phyloP scores from a whole-genome alignment of 1,140 invertebrate genomes.

The Aphaenogaster ashmeadi region DNA sequence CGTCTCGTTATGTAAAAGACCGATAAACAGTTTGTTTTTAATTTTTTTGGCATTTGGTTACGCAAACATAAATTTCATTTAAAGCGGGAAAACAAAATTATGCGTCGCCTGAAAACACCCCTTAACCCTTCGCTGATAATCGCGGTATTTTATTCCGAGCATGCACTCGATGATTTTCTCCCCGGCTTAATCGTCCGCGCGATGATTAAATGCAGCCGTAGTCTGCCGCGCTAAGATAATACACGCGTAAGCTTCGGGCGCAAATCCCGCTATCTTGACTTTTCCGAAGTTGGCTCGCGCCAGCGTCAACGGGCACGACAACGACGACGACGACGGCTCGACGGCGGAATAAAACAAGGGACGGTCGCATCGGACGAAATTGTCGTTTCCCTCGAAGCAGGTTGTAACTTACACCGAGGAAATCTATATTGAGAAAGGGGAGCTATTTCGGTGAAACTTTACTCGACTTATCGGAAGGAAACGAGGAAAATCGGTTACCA shows the following conservation, averaged over 20 bases:
- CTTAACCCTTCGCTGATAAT: slow-evolving; percentile 35
- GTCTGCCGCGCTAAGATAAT: slow-evolving; percentile 61
- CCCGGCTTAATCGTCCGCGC: slow-evolving; percentile 55
- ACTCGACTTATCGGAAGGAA: slow-evolving; percentile 60
- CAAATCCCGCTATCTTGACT: slow-evolving; percentile 60
- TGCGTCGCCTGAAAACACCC: slow-evolving; percentile 11
- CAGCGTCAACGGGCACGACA: slow-evolving; percentile 1
- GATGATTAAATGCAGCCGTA: slow-evolving; percentile 64
- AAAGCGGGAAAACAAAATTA: slow-evolving; percentile 45
- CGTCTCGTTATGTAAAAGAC: not conserved
- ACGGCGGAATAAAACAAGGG: slow-evolving; percentile 38
- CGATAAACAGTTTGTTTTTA: slow-evolving; percentile 13
- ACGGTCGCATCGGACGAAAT: slow-evolving; percentile 30
- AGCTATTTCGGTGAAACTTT: slow-evolving; percentile 59
- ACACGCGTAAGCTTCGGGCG: slow-evolving; percentile 60
- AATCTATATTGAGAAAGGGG: slow-evolving; percentile 60
- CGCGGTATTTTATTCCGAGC: slow-evolving; percentile 56
- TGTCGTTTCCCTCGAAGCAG: slow-evolving; percentile 48
- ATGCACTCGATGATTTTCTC: slow-evolving; percentile 46
- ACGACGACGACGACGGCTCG: slow-evolving; percentile 10
- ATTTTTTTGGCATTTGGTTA: slow-evolving; percentile 47
- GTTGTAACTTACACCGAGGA: slow-evolving; percentile 49
- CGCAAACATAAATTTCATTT: slow-evolving; percentile 38
- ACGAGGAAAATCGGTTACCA: slow-evolving; percentile 57
- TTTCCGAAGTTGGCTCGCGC: slow-evolving; percentile 52